Percentiles rank a stretch among this genome's conserved stretches.
Conservation (phyloP, 35 echinoderm and acorn worm species). For the Anneissia japonica region DNA sequence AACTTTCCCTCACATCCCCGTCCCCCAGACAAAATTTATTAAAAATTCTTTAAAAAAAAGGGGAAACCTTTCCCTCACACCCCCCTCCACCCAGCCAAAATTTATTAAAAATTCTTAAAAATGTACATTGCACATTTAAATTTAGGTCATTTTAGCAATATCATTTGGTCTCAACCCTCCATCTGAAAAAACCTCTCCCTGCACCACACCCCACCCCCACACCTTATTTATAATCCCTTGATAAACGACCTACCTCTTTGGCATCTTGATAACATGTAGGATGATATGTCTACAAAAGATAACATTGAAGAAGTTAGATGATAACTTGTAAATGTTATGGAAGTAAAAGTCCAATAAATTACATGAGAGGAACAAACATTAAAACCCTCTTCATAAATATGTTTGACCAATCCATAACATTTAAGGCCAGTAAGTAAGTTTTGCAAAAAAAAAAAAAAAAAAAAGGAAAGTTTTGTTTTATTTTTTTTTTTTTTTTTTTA, state of each 20-base stretch:
- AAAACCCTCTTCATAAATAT: neutral
- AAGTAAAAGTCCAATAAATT: neutral
- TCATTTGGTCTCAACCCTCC: neutral
- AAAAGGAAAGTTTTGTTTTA: too few species aligned
- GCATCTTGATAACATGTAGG: slow-evolving; percentile 83
- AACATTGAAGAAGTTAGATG: neutral
- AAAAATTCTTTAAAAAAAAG: too few species aligned
- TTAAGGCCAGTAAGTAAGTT: neutral
- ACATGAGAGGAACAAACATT: neutral
- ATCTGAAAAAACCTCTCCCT: neutral
- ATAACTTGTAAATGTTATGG: neutral
- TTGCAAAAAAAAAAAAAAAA: neutral
- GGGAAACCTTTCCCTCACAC: too few species aligned
- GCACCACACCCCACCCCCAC: neutral
- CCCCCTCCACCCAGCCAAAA: too few species aligned
- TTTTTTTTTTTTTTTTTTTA: too few species aligned
- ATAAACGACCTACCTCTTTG: slow-evolving; percentile 65
- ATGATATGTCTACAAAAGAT: slow-evolving; percentile 68
- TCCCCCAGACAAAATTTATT: too few species aligned
- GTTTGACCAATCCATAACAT: neutral
- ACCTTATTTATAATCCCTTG: neutral
- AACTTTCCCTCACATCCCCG: too few species aligned
- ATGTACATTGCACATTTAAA: neutral
- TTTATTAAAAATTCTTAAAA: slow-evolving; percentile 2
- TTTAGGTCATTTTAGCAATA: neutral